These are phyloP conservation scores for Eumacrocentrus americanus DNA, from an alignment of 2,888 invertebrate species.

Conservation along the genomic window DNA sequence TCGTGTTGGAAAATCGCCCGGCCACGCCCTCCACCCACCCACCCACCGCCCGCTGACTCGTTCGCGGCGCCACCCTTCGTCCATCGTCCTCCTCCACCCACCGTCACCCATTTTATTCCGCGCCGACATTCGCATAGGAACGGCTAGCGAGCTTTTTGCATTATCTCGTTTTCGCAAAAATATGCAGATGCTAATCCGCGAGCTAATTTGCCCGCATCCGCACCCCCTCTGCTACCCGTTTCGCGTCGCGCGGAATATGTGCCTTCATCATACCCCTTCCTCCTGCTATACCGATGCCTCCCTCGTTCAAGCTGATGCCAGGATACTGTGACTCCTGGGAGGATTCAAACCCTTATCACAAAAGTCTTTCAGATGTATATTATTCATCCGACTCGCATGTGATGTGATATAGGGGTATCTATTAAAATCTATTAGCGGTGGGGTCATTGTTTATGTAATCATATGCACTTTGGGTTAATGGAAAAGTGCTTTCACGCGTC, in stretches of 20 bases:
- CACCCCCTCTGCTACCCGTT: constrained; percentile 8
- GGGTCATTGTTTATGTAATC: no score
- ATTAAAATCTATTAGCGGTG: no score
- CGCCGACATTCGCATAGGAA: constrained; percentile 17
- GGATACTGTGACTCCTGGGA: neutral
- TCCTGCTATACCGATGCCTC: constrained; percentile 11
- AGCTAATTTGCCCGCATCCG: constrained; percentile 48
- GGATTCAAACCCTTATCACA: neutral
- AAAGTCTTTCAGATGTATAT: neutral
- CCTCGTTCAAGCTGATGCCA: constrained; percentile 13
- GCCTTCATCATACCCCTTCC: constrained; percentile 17
- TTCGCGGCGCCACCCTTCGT: constrained; percentile 26
- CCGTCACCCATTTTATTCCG: constrained; percentile 30
- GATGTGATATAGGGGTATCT: no score
- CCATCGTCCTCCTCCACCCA: constrained; percentile 30
- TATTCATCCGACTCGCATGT: neutral
- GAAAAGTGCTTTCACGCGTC: no score
- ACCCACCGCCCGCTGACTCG: constrained; percentile 34
- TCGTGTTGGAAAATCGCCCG: constrained; percentile 49
- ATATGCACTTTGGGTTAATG: no score
- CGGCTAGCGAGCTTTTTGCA: constrained; percentile 42
- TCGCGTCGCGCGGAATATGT: constrained; percentile 13
- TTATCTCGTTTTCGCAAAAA: constrained; percentile 60
- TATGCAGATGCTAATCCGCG: constrained; percentile 57
- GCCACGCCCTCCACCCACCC: constrained; percentile 54